Base-by-base conservation (phyloP, 2,113 vertebrate genomes). In the Orycteropus afer region DNA sequence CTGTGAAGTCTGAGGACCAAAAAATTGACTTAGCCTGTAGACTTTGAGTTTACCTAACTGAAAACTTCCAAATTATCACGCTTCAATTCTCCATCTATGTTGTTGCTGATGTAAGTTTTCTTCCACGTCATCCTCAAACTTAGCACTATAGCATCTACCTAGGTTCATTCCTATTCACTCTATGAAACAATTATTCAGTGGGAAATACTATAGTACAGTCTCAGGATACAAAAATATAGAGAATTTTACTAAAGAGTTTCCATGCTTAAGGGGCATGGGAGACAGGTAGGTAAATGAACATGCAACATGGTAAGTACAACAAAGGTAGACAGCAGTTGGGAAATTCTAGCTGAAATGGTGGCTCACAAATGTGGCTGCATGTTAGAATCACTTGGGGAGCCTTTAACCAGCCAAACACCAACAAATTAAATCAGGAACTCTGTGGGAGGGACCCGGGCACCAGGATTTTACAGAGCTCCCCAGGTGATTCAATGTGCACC, bases 131-230 rank as follows among this genome's bases (percentile, higher is more conserved):
- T 86, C 47, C n/a, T 85, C 90, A 79, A 63, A 85, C 57, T 92
- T 55, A 67, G 25, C 22, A 13, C 18, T 73, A 45, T 53, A 92
- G 14, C 63, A 22, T 63, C 55, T 6, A 47, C 14, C 25, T 40
- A 63, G 34, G 32, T 77, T 94, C 76, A 76, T 80, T 90, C 67
- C 81, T 57, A 71, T 71, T 82, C 82, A 77, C 55, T 86, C 86
- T 94, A 77, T 53, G 15, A 89, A 79, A 90, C 4, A 42, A 92
- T 29, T 77, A 55, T 81, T 49, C 74, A 90, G 42, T 57, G 32
- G 51, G 23, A 93, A 34, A 82, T 34, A 63, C 29, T 74, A 25
- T 17, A 47, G 47, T 49, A 63, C 65, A 76, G 49, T 71, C 23
- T 73, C 49, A n/a, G 49, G 61, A 91, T 32, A 53, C 13, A 45